These are phyloP conservation scores for Tychaedon coryphoeus DNA, from an alignment of 2,113 vertebrate species.

Conservation along the genomic window DNA sequence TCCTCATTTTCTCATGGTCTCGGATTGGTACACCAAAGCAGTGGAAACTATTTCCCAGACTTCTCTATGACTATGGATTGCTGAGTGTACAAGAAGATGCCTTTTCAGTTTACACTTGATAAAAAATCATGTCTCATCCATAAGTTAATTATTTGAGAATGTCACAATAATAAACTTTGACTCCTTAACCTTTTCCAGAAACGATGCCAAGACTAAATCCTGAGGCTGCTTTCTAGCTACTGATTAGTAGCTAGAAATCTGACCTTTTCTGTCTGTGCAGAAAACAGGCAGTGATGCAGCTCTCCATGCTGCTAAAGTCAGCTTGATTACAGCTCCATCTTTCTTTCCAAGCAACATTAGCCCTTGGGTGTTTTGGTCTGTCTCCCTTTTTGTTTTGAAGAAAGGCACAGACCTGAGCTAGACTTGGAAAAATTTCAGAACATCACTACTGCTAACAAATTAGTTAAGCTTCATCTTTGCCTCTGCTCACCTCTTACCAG, in stretches of 20 bases:
- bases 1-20: background rate
- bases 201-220: conserved; percentile 53
- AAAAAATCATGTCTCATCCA: background rate
- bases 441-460: background rate
- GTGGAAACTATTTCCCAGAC: background rate
- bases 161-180: conserved; percentile 56
- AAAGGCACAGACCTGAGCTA: background rate
- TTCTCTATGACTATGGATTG: background rate
- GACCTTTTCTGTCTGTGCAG: conserved; percentile 44
- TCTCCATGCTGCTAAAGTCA: conserved; percentile 25
- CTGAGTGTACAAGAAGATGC: background rate
- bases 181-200: conserved; percentile 59
- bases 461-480: background rate
- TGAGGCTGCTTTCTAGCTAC: conserved; percentile 43
- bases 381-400: background rate
- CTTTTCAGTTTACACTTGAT: conserved; percentile 26
- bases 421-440: background rate
- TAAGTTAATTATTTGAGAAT: conserved; percentile 57
- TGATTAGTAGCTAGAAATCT: conserved; percentile 55
- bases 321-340: conserved; percentile 14
- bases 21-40: background rate
- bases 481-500: background rate
- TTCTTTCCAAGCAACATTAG: background rate
- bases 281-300: background rate
- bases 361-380: background rate